phyloP scores from a whole-genome alignment of 2,113 vertebrate species.

The Nothobranchius kuhntae region DNA sequence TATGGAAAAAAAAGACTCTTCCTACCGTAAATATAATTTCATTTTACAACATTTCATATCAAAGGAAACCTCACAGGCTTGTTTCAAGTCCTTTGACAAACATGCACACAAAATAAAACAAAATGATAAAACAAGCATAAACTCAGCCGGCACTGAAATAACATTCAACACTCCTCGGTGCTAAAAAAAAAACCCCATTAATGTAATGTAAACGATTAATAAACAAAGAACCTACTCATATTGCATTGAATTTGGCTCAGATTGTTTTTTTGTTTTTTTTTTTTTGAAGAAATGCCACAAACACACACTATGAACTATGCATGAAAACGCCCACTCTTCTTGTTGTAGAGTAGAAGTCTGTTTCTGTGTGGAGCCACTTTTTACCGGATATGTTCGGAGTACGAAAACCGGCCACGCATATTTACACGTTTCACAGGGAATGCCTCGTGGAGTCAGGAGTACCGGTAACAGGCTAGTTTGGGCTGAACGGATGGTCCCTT shows the following conservation, averaged over 20 bases:
- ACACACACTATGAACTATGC: conserved; percentile 22
- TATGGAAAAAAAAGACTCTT: background rate
- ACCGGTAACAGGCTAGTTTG: conserved; percentile 9
- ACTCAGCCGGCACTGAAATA: conserved; percentile 54
- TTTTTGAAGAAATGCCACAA: conserved; percentile 58
- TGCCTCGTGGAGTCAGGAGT: conserved; percentile 10
- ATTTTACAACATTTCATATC: conserved; percentile 33
- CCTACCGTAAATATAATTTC: conserved; percentile 6
- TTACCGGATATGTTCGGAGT: conserved; percentile 38
- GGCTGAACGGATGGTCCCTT: background rate
- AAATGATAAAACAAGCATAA: conserved; percentile 37
- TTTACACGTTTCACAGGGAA: background rate
- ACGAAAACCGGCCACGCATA: too few relatives aligned
- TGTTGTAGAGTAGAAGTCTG: conserved; percentile 5
- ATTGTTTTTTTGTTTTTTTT: conserved; percentile 21
- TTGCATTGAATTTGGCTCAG: conserved; percentile 83
- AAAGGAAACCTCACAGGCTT: conserved; percentile 22
- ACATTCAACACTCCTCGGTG: conserved; percentile 66
- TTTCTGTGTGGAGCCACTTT: background rate
- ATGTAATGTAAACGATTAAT: conserved; percentile 79
- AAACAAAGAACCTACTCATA: conserved; percentile 75
- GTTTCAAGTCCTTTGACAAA: conserved; percentile 27
- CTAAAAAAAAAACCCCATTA: conserved; percentile 77
- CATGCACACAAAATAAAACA: conserved; percentile 38
- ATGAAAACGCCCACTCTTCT: conserved; percentile 13